Evolutionary conservation across 2,888 invertebrate genomes (phyloP).

Genomic region (Tortrix viridana): DNA sequence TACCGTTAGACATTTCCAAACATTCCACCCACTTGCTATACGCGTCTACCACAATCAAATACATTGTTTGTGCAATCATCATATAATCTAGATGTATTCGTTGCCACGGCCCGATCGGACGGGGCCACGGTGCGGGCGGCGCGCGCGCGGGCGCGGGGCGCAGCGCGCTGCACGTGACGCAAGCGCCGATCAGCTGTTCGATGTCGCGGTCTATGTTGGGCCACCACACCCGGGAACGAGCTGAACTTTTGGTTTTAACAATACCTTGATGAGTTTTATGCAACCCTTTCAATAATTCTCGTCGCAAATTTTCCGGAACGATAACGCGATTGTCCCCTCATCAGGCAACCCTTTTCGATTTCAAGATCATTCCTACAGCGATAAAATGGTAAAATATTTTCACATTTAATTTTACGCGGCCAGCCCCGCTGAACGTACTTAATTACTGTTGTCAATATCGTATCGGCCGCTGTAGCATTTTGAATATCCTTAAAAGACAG

Average conservation of each 20-base stretch:
- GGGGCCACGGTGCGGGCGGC: background rate
- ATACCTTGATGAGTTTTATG: constrained; percentile 1
- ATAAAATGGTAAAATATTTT: background rate
- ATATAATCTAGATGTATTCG: constrained; percentile 18
- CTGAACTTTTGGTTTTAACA: constrained; percentile 3
- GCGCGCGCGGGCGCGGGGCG: background rate
- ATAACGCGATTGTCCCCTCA: constrained; percentile 14
- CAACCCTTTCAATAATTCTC: constrained; percentile 2
- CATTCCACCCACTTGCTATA: constrained; percentile 23
- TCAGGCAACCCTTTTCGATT: constrained; percentile 11
- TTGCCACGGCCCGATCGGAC: background rate
- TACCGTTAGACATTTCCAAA: constrained; percentile 9
- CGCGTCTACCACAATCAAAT: constrained; percentile 19
- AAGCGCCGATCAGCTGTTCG: constrained; percentile 7
- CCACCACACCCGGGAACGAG: background rate
- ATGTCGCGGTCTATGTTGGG: constrained; percentile 1
- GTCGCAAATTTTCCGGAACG: background rate
- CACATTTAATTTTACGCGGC: constrained; percentile 10
- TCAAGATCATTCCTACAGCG: constrained; percentile 6
- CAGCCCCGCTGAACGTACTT: constrained; percentile 12
- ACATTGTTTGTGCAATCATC: constrained; percentile 1
- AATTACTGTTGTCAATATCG: background rate
- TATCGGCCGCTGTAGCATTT: constrained; percentile 3
- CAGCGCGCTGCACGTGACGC: background rate
- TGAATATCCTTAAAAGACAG: constrained; percentile 5